Base-by-base conservation (phyloP, 1,140 invertebrate species). In the Luehdorfia chinensis region DNA sequence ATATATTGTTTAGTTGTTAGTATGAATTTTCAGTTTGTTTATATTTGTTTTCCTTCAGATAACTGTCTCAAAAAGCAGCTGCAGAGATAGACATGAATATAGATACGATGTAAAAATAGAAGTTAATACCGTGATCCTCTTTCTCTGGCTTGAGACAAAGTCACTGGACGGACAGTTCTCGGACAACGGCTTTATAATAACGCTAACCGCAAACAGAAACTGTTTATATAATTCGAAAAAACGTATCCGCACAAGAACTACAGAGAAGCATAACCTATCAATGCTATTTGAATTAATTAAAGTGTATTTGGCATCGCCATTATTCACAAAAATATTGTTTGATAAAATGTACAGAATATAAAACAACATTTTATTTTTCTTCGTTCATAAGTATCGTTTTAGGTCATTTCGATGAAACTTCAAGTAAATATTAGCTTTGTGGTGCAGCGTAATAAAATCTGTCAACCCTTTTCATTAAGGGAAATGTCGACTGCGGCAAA, bases 161-260 rank as follows among this genome's bases (percentile, higher is more conserved):
- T 9, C 31, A 5, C 19, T 60, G 1, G 51, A 66, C 1, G 75
- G 81, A 2, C 39, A 57, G n/a, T 86, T 83, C 13, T 47, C 60
- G 4, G 67, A 83, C 9, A 84, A 86, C 28, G 83, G 77, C 2
- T 39, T 86, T 1, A 66, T 84, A 1, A 23, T 84, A 1, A 76
- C 79, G 0, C 55, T n/a, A 73, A n/a, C 45, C 60, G 1, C 21
- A 59, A 16, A 53, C 56, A 0, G 43, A 33, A 4, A 37, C 67
- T 0, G 45, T 47, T 11, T 84, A 63, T 19, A 23, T 48, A 2
- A 69, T 58, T 1, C 43, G 47, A 16, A 36, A 57, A 21, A 36
- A 55, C 4, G 55, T 77, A 1, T 34, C 47, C 1, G 15, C 55
- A 8, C 27, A 54, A 12, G 44, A 59, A n/a, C 46, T 85, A 11